phyloP scores from a whole-genome alignment of 2,797 vertebrate genomes.

The Gambelia wislizenii region DNA sequence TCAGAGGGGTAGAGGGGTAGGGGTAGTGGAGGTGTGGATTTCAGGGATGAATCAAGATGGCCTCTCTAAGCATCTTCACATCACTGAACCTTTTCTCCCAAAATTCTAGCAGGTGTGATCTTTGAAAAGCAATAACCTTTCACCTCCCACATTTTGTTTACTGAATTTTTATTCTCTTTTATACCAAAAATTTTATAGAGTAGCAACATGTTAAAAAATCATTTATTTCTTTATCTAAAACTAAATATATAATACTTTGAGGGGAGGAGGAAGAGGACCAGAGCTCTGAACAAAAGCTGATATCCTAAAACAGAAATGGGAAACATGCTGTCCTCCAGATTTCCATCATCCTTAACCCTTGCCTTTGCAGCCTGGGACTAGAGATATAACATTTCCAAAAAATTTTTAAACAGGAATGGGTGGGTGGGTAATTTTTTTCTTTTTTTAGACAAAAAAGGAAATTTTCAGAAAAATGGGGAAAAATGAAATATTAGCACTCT shows the following conservation, averaged over 20 bases:
- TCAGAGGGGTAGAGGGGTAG: slow-evolving; percentile 11
- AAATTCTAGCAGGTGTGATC: neutral
- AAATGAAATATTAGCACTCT: too few relatives aligned
- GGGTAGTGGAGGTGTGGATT: neutral
- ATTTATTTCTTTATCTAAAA: neutral
- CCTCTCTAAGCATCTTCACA: neutral
- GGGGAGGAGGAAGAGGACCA: too few relatives aligned
- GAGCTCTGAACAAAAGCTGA: neutral
- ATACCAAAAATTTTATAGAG: neutral
- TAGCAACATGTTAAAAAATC: neutral
- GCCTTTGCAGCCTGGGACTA: too few relatives aligned
- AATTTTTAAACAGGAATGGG: too few relatives aligned
- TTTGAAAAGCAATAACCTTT: neutral
- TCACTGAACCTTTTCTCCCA: neutral
- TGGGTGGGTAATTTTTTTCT: too few relatives aligned
- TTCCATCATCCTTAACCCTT: too few relatives aligned
- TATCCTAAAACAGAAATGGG: too few relatives aligned
- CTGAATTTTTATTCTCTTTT: neutral
- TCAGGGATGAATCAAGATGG: neutral
- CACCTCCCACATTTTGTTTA: neutral
- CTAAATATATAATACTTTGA: neutral
- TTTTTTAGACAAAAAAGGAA: too few relatives aligned
- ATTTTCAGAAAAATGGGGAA: too few relatives aligned
- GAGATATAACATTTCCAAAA: too few relatives aligned
- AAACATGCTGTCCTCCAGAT: too few relatives aligned